Base-by-base conservation (phyloP, 2,113 vertebrate species). In the Nothocercus julius region DNA sequence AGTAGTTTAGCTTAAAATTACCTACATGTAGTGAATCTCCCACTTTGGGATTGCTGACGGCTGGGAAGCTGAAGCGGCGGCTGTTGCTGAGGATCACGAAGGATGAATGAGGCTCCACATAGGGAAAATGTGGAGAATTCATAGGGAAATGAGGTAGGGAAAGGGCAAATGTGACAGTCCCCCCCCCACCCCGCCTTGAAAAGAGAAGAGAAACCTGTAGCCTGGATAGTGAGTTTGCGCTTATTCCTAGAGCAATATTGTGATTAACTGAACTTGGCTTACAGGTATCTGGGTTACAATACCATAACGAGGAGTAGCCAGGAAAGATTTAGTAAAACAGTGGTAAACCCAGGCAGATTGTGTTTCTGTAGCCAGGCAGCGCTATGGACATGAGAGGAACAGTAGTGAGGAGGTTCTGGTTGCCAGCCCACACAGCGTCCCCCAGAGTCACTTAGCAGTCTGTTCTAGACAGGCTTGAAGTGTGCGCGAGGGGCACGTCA, bases 361-460 rank as follows among this genome's bases (percentile, higher is more conserved):
- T 69, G 3, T 58, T 6, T 49, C 18, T 40, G 34, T 56, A 32
- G 34, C 34, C 16, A 16, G 27, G 40, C 30, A 51, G 34, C 32
- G 74, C 61, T 15, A 21, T 20, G 56, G 11, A 32, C 9, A 0
- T 11, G 69, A 36, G 27, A 7, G 49, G 40, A 34, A 3, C 25
- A 4, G 16, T 1, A 44, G 32, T 5, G 1, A 4, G 0, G 2
- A 42, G n/a, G 4, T 27, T 84, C 40, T 15, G 24, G 45, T 11
- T 9, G 32, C 4, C 30, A 28, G 8, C 5, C 34, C 19, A 0
- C 2, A 24, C 38, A 28, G 13, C 0, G 0, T 24, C 53, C 56
- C 32, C 45, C 30, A 13, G 30, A 2, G 11, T 44, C 17, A 18
- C 28, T 25, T 59, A 72, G 75, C 51, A 47, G 9, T 0, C 1